Percentiles rank a stretch among this genome's conserved stretches.
These are phyloP conservation scores for Salpingus planirostris DNA, from an alignment of 2,888 invertebrate species.

Conservation along the genomic window DNA sequence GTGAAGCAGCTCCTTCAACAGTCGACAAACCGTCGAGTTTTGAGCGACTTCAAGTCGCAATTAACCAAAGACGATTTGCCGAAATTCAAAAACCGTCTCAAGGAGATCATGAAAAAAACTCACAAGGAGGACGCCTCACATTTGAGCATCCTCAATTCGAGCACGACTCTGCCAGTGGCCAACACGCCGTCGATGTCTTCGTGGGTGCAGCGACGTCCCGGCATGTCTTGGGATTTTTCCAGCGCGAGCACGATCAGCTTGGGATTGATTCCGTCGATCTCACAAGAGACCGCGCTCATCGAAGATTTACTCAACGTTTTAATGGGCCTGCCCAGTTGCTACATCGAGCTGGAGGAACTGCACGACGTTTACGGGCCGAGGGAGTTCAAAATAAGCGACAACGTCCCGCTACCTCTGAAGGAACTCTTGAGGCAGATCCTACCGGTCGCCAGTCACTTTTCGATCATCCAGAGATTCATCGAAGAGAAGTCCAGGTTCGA, in stretches of 20 bases:
- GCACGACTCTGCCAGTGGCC: conserved; percentile 24
- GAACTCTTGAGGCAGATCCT: conserved; percentile 74
- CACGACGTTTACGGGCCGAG: conserved; percentile 48
- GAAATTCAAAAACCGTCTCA: conserved; percentile 46
- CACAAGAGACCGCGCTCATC: conserved; percentile 75
- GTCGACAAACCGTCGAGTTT: no score
- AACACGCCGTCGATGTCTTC: conserved; percentile 34
- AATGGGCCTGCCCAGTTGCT: conserved; percentile 41
- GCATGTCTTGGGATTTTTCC: conserved; percentile 47
- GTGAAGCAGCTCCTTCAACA: conserved; percentile 41
- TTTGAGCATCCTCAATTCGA: conserved; percentile 22
- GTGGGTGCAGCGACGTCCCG: conserved; percentile 45
- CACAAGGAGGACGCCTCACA: conserved; percentile 19
- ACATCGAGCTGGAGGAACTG: conserved; percentile 37
- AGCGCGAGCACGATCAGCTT: conserved; percentile 19
- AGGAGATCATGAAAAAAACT: conserved; percentile 41
- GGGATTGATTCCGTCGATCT: conserved; percentile 52
- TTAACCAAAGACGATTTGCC: conserved; percentile 58
- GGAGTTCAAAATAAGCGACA: conserved; percentile 58
- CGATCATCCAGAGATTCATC: conserved; percentile 75
- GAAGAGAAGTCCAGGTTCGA: conserved; percentile 72
- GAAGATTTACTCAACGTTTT: conserved; percentile 76
- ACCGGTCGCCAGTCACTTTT: conserved; percentile 81
- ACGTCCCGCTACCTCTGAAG: conserved; percentile 64
- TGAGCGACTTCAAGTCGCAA: conserved; percentile 41